Base-by-base conservation (phyloP, 2,888 invertebrate species). In the Platerodrilus igneus region DNA sequence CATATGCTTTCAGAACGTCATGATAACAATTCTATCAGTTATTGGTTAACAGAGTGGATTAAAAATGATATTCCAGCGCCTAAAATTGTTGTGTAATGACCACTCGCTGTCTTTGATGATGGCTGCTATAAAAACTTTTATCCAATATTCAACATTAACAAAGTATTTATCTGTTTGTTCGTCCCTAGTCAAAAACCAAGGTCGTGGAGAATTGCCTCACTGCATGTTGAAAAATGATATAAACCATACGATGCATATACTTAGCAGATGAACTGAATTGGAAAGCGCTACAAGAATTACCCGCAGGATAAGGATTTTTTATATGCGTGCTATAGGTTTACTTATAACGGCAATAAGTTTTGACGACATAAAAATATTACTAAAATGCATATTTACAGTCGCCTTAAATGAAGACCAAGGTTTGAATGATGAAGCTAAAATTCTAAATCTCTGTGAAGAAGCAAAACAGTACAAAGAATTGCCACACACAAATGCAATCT, bases 51-150 rank as follows among this genome's bases (percentile, higher is more conserved):
- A 10, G 32, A 32, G 9, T 32, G 21, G 32, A 3, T 32, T 8
- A 32, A 13, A 14, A 32, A 22, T 32, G 20, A 32, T 15, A 32
- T 32, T 32, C 3, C 15, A 4, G 4, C 15, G n/a, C 32, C 32
- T 5, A 32, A 32, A 32, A 4, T 32, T 22, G 32, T n/a, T n/a
- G 21, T 32, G 7, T 13, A n/a, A n/a, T 13, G 32, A 32, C 16
- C 32, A 32, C 13, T 32, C 32, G 7, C 15, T 32, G 13, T 19
- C 31, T 10, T 11, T 31, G 13, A 31, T 31, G 31, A 31, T 31
- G 19, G 31, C 20, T 6, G 13, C 20, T 9, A 22, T 32, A 6
- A 32, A 32, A 22, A 15, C 19, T 6, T 32, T 22, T 20, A 22
- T 22, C 3, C 32, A 32, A 14, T 32, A 32, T 32, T 10, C 32